Percentiles rank a stretch among this genome's conserved stretches.
phyloP scores from a whole-genome alignment of 2,888 invertebrate genomes.

The Aquatica leii region DNA sequence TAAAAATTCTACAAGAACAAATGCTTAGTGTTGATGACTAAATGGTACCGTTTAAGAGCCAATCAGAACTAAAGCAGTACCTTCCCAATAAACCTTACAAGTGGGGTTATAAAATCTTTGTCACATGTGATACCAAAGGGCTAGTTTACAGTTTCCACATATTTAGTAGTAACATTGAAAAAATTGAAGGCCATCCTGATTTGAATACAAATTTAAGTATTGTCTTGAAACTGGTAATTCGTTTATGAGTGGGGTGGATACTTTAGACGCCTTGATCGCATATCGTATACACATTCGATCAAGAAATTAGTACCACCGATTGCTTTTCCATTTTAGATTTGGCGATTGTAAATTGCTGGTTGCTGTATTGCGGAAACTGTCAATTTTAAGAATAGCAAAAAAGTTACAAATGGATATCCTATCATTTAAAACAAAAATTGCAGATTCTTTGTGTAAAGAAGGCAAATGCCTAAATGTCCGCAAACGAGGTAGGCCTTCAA shows the following conservation, averaged over 20 bases:
- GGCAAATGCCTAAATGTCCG: not conserved
- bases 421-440: not conserved
- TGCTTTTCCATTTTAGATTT: not conserved
- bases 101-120: conserved; percentile 8
- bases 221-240: not conserved
- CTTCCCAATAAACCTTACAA: conserved; percentile 8
- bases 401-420: not conserved
- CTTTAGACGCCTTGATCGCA: too few species aligned
- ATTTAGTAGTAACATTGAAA: not conserved
- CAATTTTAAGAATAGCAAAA: not conserved
- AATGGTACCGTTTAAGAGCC: conserved; percentile 11
- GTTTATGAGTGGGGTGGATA: too few species aligned
- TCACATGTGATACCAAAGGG: not conserved
- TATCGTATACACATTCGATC: too few species aligned
- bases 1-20: conserved; percentile 12
- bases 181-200: not conserved
- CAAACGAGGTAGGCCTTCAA: too few species aligned
- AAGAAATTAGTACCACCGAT: too few species aligned
- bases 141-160: too few species aligned
- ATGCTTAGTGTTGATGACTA: conserved; percentile 11
- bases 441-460: conserved; percentile 1
- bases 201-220: too few species aligned
- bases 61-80: conserved; percentile 10
- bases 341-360: not conserved
- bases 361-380: too few species aligned